Base-by-base conservation (phyloP, 2,888 invertebrate genomes). In the Parnassius glacialis region DNA sequence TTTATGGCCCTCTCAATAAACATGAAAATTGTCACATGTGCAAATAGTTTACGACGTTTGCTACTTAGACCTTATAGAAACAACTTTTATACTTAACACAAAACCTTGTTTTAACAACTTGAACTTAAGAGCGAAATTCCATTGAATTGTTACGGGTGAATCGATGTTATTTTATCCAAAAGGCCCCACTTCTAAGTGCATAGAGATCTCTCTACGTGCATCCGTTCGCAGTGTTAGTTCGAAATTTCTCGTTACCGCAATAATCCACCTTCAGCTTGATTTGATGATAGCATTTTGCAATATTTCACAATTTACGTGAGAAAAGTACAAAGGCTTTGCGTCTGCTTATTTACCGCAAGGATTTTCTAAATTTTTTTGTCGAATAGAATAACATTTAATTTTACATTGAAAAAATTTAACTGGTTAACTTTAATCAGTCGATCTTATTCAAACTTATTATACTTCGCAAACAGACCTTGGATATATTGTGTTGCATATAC, bases 201-300 rank as follows among this genome's bases (percentile, higher is more conserved):
- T 84, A 83, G 82, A 58, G 85, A 85, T 86, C 84, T 84, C 71
- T 79, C 79, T 85, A 89, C 87, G 88, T 87, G 89, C 86, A 85
- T 84, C 85, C 83, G 81, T 74, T 83, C 74, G 79, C 80, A 79
- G 85, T 86, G 88, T 16, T 86, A 85, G 87, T 85, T 85, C 83
- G 84, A 87, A 85, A 87, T 87, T 87, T 82, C 87, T 87, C 83
- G 84, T 89, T 87, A 87, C 88, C 81, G 82, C 86, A 84, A 85
- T 90, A 87, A 87, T 88, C 87, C 83, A 86, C 82, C 83, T 82
- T 81, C 74, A 75, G 77, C 72, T 78, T 75, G 77, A 75, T 79
- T n/a, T n/a, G n/a, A n/a, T n/a, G n/a, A 79, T 79, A 81, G 77
- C 76, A 74, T 78, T 83, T 82, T 79, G 81, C 77, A 78, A 84